Evolutionary conservation across 2,113 vertebrate species (phyloP), one percentile per base, ranked within the genome.

Genomic region (Physeter macrocephalus): DNA sequence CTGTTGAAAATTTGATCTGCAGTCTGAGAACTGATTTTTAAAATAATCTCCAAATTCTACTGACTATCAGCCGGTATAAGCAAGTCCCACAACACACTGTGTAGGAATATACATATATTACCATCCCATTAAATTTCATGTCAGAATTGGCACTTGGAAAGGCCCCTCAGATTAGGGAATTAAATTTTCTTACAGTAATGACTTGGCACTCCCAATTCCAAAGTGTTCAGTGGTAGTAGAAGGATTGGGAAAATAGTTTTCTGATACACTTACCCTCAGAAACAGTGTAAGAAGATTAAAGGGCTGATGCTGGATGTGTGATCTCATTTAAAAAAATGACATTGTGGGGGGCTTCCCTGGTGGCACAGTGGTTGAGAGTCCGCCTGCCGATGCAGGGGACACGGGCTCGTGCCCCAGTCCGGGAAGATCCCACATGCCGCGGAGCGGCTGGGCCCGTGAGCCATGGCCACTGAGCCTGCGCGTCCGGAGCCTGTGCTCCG

Each of bases 1-100:
- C 23, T 85, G 27, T 6, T 95, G 71, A 91, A 62, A 95, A 88
- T 91, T 82, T 93, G 88, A 97, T 90, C 78, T 89, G 88, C 2
- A 91, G 78, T 49, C 49, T 74, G 23, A 96, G 82, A 96, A 95
- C 6, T 87, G 52, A 90, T 83, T 49, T 39, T 25, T 39, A 71
- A 86, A 86, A 92, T 54, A 36, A 54, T 15, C 72, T 97, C 93
- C 74, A 90, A 97, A 97, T 89, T 96, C 92, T 72, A 94, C 54
- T 31, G 54, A 88, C 77, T 43, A 94, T 36, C 80, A 93, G 91
- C 93, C 94, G 82, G 49, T 94, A 89, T 87, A 97, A 97, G 49
- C 93, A 90, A 95, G 83, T 25, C 31, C 36, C n/a, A 62, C 43
- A 96, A 71, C 86, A 87, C 41, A 71, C 15, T 31, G 10, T 57